Conservation (phyloP, 1,140 invertebrate species). For the Atta cephalotes region DNA sequence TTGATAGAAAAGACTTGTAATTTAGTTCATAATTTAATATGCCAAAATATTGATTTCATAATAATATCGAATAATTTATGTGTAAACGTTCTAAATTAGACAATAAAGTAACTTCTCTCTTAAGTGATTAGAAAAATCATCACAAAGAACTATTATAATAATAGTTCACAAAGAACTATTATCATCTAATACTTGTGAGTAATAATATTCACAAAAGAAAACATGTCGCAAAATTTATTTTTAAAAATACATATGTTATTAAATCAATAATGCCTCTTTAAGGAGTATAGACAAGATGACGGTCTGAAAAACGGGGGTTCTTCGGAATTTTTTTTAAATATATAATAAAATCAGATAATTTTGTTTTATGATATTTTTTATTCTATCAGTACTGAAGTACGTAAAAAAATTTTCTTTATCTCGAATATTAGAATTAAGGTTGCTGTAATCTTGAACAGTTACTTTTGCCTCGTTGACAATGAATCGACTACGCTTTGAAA, state of each 20-base stretch:
- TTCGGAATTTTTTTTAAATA: too few species aligned
- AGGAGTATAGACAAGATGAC: too few species aligned
- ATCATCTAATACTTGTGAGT: neutral
- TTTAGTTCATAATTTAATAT: conserved; percentile 24
- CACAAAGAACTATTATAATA: neutral
- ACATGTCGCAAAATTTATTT: neutral
- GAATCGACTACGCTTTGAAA: too few species aligned
- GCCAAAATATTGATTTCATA: neutral
- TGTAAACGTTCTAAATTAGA: neutral
- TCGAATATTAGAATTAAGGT: too few species aligned
- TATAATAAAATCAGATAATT: too few species aligned
- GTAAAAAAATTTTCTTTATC: too few species aligned
- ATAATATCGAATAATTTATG: neutral
- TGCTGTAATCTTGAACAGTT: too few species aligned
- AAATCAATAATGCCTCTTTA: neutral
- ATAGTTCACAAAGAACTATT: neutral
- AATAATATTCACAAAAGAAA: conserved; percentile 6
- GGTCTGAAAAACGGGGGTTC: too few species aligned
- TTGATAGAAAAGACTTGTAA: neutral
- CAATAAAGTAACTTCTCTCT: neutral
- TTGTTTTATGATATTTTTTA: too few species aligned
- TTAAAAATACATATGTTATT: neutral
- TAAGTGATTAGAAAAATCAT: neutral
- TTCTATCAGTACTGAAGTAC: too few species aligned
- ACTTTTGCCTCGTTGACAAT: too few species aligned